Base-by-base conservation (phyloP, 2,888 invertebrate genomes). In the Prostheceraeus crozeri region DNA sequence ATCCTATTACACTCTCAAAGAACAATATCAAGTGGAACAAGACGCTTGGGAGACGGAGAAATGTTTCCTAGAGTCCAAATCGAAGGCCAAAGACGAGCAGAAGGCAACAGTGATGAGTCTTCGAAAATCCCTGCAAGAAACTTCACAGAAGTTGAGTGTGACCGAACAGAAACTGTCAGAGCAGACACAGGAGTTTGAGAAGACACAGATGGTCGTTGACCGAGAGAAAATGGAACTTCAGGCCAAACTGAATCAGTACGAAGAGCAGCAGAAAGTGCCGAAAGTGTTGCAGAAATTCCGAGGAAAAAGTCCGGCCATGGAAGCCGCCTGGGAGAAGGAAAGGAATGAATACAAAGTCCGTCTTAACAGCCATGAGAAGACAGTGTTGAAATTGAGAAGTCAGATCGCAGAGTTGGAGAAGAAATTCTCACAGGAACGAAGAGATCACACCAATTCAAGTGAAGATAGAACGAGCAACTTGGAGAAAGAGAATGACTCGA, bases 261-360 rank as follows among this genome's bases (percentile, higher is more conserved):
- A 61, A 23, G 60, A 60, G 14, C 45, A 61, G 23, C 57, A 60
- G 28, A 60, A 60, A 46, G 16, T 60, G 3, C 60, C 60, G 11
- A 60, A 60, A 19, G 60, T 60, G n/a, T 28, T 60, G 10, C 60
- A 60, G 61, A 19, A 60, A 2, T 60, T 60, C 23, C 57, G 54
- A n/a, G 55, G 30, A 11, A 57, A 31, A 28, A 30, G 55, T n/a
- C n/a, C 19, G 10, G 51, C 51, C 2, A 25, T 19, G 21, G 57
- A 57, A 16, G 23, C 51, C 4, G 11, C 19, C 2, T 27, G 25
- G 11, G 57, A 57, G 11, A 56, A 51, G 30, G 59, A 60, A 14
- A 57, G 48, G 23, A 19, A 40, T 11, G 60, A 60, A 6, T n/a
- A 46, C 3, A 23, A 61, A 25, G 23, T 62, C 3, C 60, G 60